Evolutionary conservation across 2,113 vertebrate genomes (phyloP).

Genomic region (Sylvietta virens): DNA sequence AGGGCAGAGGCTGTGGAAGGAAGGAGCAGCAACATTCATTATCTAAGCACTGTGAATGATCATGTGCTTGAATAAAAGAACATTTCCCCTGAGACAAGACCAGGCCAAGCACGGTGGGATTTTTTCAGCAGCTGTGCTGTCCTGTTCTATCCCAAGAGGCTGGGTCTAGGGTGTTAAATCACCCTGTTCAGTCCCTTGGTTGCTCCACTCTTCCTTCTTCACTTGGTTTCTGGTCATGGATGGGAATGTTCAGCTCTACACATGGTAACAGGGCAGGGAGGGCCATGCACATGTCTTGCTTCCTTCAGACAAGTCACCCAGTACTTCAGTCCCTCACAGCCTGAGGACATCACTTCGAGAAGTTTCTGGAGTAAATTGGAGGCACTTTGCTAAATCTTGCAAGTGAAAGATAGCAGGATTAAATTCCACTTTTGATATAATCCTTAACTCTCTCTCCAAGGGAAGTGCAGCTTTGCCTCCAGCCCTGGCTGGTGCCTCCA

Average conservation of each 20-base stretch:
- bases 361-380: not conserved
- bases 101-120: not conserved
- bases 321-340: not conserved
- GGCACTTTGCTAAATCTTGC: not conserved
- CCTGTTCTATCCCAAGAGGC: not conserved
- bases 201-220: not conserved
- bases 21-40: not conserved
- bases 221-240: not conserved
- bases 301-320: not conserved
- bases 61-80: not conserved
- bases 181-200: not conserved
- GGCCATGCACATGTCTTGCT: not conserved
- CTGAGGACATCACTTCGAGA: not conserved
- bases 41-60: not conserved
- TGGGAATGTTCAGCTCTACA: not conserved
- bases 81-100: not conserved
- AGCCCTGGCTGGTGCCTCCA: not conserved
- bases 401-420: not conserved
- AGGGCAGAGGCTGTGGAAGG: not conserved
- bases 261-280: not conserved
- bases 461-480: not conserved
- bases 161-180: not conserved
- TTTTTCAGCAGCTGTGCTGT: not conserved
- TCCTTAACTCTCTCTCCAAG: not conserved
- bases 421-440: slow-evolving; percentile 2